phyloP scores from a whole-genome alignment of 92 coral and sea anemone species.

The Porites lobata region DNA sequence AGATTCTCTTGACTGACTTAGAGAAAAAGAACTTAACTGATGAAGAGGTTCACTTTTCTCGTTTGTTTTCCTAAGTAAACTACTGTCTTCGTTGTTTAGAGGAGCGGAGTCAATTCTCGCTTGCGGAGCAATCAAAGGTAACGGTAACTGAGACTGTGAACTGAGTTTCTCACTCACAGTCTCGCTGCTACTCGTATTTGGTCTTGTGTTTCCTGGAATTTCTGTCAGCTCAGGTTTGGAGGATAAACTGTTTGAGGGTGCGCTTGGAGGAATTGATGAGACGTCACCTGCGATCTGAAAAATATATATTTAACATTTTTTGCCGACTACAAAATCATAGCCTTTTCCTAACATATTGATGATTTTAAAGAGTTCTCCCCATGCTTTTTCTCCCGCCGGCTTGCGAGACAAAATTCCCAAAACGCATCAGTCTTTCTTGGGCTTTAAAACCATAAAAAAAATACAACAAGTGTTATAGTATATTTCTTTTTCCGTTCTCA shows the following conservation, averaged over 20 bases:
- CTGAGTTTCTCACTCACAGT: background rate
- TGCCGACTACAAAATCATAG: too few species aligned
- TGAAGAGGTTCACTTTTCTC: background rate
- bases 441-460: too few species aligned
- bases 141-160: background rate
- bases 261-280: background rate
- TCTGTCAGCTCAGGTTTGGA: constrained; percentile 9
- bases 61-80: background rate
- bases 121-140: background rate
- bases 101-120: background rate
- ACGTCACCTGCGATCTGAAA: background rate
- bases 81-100: background rate
- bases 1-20: background rate
- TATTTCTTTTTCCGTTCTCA: too few species aligned
- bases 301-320: background rate
- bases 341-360: too few species aligned
- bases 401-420: too few species aligned
- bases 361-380: too few species aligned
- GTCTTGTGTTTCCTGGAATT: constrained; percentile 28
- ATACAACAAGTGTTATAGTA: too few species aligned
- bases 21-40: background rate
- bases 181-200: background rate
- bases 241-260: background rate
- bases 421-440: too few species aligned
- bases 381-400: too few species aligned